Evolutionary conservation across 2,888 invertebrate species (phyloP), one percentile per base, ranked within the genome.

Genomic region (Caprella mutica): DNA sequence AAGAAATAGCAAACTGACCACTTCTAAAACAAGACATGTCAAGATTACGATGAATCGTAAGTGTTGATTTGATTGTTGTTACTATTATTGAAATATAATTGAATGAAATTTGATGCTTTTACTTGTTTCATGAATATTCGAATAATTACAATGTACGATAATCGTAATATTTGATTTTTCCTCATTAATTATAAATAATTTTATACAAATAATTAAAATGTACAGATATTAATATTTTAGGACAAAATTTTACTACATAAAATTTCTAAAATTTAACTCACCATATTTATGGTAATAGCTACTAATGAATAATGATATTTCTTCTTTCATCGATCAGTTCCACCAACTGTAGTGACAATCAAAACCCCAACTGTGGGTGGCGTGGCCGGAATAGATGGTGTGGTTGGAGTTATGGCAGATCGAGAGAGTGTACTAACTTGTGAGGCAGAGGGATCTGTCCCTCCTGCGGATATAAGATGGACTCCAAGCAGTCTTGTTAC

Each of bases 1-100:
- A 3, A 21, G 21, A 27, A 48, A 48, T 23, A 48, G 48, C n/a
- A 17, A 48, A 1, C 48, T 48, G 9, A 48, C 48, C 29, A 27
- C 29, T 19, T 30, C 48, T n/a, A 48, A 48, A 30, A 17, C 17
- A 8, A 27, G 48, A 24, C 48, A 30, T 29, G 48, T 48, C 29
- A 48, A 48, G 19, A 48, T 48, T 23, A 48, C 48, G 1, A 48
- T 48, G 48, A 48, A 30, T 30, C 48, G 48, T 48, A 19, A 48
- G 48, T 48, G 5, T n/a, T 9, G 6, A 6, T 40, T 6, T 40
- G n/a, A 48, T n/a, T 5, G n/a, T 17, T 24, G 4, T n/a, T 46
- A 21, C 9, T 29, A 17, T 29, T 30, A 3, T 3, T 48, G 19
- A 29, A n/a, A n/a, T n/a, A n/a, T n/a, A n/a, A n/a, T n/a, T n/a